Evolutionary conservation across 2,888 invertebrate genomes (phyloP).

Genomic region (Stenurella melanura): DNA sequence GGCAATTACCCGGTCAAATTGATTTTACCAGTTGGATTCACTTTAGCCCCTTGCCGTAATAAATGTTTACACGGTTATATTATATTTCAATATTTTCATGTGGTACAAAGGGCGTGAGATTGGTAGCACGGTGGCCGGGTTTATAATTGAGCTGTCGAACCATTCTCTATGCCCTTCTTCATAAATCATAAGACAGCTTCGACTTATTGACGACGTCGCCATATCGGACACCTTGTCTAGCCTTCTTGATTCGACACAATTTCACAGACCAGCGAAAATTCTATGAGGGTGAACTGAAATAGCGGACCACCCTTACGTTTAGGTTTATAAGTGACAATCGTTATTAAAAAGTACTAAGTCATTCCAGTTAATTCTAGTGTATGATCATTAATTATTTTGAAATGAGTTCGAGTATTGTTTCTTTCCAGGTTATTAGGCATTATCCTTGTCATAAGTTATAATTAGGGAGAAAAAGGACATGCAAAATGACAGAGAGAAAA

Average conservation of each 20-base stretch:
- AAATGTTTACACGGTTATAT: slow-evolving; percentile 15
- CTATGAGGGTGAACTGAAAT: background rate
- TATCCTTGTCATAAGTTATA: background rate
- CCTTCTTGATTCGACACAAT: slow-evolving; percentile 9
- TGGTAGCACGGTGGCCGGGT: slow-evolving; percentile 11
- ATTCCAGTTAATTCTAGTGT: slow-evolving; percentile 24
- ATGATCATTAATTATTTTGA: slow-evolving; percentile 17
- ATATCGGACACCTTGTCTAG: slow-evolving; percentile 19
- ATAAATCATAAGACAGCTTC: slow-evolving; percentile 38
- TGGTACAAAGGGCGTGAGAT: slow-evolving; percentile 36
- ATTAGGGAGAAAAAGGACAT: background rate
- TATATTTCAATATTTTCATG: slow-evolving; percentile 17
- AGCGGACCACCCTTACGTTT: slow-evolving; percentile 38
- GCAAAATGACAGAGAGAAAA: too few relatives aligned
- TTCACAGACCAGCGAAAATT: slow-evolving; percentile 29
- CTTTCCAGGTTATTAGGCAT: background rate
- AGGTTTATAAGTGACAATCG: slow-evolving; percentile 29
- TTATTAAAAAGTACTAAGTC: slow-evolving; percentile 35
- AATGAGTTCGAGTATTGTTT: background rate
- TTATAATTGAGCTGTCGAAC: slow-evolving; percentile 40
- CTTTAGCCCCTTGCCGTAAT: background rate
- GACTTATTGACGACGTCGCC: slow-evolving; percentile 25
- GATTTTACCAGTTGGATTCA: slow-evolving; percentile 25
- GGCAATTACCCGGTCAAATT: slow-evolving; percentile 29
- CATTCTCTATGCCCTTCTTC: slow-evolving; percentile 20